Evolutionary conservation across 2,888 invertebrate genomes (phyloP).

Genomic region (Orthonychiurus folsomi): DNA sequence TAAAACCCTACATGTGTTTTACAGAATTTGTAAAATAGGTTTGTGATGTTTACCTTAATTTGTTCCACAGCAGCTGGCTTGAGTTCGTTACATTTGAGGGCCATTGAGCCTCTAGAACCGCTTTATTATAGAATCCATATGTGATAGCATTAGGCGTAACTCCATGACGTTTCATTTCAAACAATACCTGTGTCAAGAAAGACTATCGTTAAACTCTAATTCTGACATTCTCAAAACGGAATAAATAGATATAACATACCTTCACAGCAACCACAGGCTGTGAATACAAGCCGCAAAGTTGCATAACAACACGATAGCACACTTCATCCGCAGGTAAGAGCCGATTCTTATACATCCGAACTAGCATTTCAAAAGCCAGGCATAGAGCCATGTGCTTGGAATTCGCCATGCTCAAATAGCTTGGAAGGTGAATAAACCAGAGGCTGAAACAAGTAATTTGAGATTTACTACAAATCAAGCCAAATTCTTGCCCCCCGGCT

Average conservation of each 20-base stretch:
- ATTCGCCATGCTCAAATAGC: conserved; percentile 58
- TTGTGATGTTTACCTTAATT: conserved; percentile 63
- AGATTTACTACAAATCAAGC: conserved; percentile 30
- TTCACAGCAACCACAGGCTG: conserved; percentile 91
- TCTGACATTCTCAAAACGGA: too few species aligned
- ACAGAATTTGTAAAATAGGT: too few species aligned
- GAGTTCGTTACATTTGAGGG: conserved; percentile 66
- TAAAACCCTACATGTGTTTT: too few species aligned
- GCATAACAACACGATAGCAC: conserved; percentile 97
- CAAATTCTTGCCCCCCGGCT: conserved; percentile 6
- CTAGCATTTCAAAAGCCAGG: conserved; percentile 75
- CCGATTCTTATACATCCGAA: conserved; percentile 73
- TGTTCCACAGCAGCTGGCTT: conserved; percentile 84
- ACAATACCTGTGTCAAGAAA: conserved; percentile 50
- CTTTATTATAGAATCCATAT: conserved; percentile 77
- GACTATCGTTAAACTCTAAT: not conserved
- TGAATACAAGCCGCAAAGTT: conserved; percentile 89
- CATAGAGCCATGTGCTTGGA: conserved; percentile 70
- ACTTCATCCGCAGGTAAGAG: conserved; percentile 86
- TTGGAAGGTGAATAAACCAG: conserved; percentile 92
- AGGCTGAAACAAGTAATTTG: conserved; percentile 62
- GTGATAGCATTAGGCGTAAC: conserved; percentile 96
- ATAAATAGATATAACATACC: conserved; percentile 23
- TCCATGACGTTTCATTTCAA: conserved; percentile 85
- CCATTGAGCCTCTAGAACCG: conserved; percentile 91